These are phyloP conservation scores for Neolamprologus ventralis DNA, from an alignment of 2,113 vertebrate genomes.

Conservation along the genomic window DNA sequence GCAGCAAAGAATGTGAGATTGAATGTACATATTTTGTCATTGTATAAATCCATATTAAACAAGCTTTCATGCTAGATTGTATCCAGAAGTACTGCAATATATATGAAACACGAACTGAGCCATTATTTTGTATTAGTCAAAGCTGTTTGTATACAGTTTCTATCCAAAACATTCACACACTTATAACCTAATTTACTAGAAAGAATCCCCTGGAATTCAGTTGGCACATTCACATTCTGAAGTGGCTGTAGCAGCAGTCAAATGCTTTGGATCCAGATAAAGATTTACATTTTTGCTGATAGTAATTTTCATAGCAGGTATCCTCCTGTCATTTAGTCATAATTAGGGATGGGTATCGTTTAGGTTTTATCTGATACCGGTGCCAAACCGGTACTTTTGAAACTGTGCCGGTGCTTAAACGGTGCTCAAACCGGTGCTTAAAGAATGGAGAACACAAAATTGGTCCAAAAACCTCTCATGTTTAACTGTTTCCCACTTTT, in stretches of 20 bases:
- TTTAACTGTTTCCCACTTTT: too few species aligned
- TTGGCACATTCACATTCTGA: not conserved
- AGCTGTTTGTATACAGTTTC: not conserved
- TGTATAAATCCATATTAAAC: fast-evolving
- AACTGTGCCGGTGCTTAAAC: too few species aligned
- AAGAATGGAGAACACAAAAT: too few species aligned
- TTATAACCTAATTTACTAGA: not conserved
- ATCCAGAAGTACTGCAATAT: fast-evolving
- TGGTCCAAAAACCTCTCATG: too few species aligned
- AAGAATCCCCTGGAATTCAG: fast-evolving
- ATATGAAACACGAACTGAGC: not conserved
- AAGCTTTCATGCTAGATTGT: not conserved
- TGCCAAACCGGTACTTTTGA: too few species aligned
- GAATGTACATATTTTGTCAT: fast-evolving
- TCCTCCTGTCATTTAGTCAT: not conserved
- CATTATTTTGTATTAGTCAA: not conserved
- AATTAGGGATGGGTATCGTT: not conserved
- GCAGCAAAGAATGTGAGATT: not conserved
- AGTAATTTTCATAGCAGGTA: not conserved
- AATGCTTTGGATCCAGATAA: fast-evolving
- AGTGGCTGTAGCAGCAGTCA: not conserved
- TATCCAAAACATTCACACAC: fast-evolving
- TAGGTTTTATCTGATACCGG: fast-evolving
- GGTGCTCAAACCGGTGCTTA: too few species aligned
- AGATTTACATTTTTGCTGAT: not conserved